These are phyloP conservation scores for Oryzias sinensis DNA, from an alignment of 2,797 vertebrate species.

Conservation along the genomic window DNA sequence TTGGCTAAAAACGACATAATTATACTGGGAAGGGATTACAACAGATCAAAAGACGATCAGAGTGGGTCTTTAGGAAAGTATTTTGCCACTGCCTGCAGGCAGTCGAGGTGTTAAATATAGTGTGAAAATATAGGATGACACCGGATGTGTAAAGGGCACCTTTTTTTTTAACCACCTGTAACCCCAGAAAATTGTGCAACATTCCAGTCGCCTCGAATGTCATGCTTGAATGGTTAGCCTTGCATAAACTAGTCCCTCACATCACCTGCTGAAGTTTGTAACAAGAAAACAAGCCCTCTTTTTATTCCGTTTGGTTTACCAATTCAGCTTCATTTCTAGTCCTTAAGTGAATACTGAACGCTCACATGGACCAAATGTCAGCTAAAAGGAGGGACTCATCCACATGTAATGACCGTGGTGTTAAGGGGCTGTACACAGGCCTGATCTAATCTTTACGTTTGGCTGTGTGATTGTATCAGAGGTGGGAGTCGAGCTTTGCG, in stretches of 20 bases:
- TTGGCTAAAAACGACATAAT: no score
- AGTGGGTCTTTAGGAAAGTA: no score
- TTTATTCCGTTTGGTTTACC: not conserved
- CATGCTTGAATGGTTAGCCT: not conserved
- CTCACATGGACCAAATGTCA: not conserved
- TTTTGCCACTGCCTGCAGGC: no score
- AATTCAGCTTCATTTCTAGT: not conserved
- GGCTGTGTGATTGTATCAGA: conserved; percentile 29
- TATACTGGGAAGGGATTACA: no score
- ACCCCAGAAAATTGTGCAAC: not conserved
- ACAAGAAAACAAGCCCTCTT: not conserved
- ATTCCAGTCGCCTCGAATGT: not conserved
- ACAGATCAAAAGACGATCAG: no score
- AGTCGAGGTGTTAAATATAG: no score
- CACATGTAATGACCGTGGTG: no score
- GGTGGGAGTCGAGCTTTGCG: conserved; percentile 6
- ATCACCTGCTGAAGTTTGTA: not conserved
- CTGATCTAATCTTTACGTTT: conserved; percentile 21
- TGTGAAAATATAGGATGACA: not conserved
- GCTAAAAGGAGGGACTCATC: not conserved
- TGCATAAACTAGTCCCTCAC: not conserved
- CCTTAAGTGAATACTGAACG: not conserved
- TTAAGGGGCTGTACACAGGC: no score
- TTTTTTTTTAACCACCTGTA: not conserved
- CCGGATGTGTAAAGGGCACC: not conserved